phyloP scores from a whole-genome alignment of 1,140 invertebrate genomes.

The Halesus radiatus region DNA sequence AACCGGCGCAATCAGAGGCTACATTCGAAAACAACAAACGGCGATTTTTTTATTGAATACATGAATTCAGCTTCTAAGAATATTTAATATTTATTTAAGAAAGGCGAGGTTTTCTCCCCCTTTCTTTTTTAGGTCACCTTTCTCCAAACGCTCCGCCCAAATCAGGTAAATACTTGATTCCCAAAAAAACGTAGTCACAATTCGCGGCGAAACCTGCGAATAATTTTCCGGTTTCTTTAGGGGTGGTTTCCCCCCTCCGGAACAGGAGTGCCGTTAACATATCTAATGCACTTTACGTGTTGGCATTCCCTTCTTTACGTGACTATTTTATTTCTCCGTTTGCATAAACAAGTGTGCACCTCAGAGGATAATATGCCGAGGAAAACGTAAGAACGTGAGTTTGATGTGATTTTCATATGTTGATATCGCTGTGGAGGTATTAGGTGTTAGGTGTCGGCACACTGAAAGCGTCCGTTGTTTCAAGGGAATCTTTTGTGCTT shows the following conservation, averaged over 20 bases:
- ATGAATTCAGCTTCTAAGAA: not conserved
- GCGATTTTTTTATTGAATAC: too few species aligned
- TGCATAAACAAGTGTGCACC: constrained; percentile 53
- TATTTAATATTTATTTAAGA: not conserved
- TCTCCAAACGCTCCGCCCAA: not conserved
- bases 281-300: constrained; percentile 58
- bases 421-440: too few species aligned
- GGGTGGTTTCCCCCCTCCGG: not conserved
- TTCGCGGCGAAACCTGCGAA: not conserved
- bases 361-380: not conserved
- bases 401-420: not conserved
- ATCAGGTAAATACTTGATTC: not conserved
- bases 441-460: too few species aligned
- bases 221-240: constrained; percentile 10
- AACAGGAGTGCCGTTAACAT: constrained; percentile 53
- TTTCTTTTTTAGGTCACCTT: not conserved
- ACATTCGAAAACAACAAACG: too few species aligned
- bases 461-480: too few species aligned
- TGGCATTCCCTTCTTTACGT: constrained; percentile 53
- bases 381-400: constrained; percentile 13
- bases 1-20: too few species aligned
- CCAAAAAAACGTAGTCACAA: not conserved
- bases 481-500: too few species aligned
- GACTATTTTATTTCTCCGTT: constrained; percentile 57
- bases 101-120: not conserved